phyloP scores from a whole-genome alignment of 2,797 vertebrate species.

The Agapornis canus region DNA sequence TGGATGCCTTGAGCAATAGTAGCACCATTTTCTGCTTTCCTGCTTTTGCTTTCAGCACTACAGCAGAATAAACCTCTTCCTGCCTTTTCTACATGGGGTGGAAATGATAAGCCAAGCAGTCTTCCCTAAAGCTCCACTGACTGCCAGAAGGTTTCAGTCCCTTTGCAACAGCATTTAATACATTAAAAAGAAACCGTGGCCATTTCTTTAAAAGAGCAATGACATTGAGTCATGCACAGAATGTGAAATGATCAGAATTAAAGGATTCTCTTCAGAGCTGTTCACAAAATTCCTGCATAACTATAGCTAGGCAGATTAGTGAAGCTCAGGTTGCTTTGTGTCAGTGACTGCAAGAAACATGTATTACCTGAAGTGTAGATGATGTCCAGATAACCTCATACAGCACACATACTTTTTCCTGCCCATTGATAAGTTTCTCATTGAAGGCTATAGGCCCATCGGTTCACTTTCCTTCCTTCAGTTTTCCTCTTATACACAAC shows the following conservation, averaged over 20 bases:
- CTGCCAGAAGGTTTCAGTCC: neutral
- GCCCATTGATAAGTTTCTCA: neutral
- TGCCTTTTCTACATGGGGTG: neutral
- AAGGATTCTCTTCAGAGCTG: neutral
- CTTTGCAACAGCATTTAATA: neutral
- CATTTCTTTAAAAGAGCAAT: neutral
- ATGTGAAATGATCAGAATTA: neutral
- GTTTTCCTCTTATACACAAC: neutral
- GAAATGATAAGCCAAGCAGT: neutral
- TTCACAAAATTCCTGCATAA: neutral
- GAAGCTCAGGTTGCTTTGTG: neutral
- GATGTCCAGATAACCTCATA: neutral
- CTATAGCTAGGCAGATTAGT: neutral
- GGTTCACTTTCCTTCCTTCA: neutral
- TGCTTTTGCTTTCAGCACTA: neutral
- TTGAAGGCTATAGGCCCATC: neutral
- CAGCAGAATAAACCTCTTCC: neutral
- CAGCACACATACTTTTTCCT: neutral
- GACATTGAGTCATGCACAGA: neutral
- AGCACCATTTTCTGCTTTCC: neutral
- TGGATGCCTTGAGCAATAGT: neutral
- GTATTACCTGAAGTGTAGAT: accelerated
- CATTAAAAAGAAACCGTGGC: neutral
- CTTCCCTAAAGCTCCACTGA: neutral
- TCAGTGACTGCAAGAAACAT: neutral